A percentile compares a stretch with the other conserved stretches of the same genome.
Conservation (phyloP, 2,888 invertebrate genomes). For the Temnothorax ravouxi region DNA sequence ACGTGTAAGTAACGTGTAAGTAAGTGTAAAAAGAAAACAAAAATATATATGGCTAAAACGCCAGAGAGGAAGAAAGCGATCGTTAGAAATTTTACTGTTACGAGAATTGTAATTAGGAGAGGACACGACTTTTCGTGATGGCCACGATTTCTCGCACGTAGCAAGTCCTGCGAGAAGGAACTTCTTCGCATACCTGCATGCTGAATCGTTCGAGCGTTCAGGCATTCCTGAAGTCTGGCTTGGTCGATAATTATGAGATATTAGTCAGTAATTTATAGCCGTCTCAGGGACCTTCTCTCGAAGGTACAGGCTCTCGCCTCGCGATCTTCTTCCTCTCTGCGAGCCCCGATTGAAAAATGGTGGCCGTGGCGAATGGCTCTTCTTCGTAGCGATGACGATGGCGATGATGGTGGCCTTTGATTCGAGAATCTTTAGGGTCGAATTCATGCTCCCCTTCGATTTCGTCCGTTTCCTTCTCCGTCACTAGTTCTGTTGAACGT, state of each 20-base stretch:
- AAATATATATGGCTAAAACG: neutral
- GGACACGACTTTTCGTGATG: conserved; percentile 33
- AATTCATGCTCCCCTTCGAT: conserved; percentile 55
- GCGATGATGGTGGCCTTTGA: conserved; percentile 51
- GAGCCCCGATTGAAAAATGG: conserved; percentile 61
- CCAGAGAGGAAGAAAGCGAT: neutral
- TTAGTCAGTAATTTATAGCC: conserved; percentile 84
- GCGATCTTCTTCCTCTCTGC: conserved; percentile 49
- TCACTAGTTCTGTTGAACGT: conserved; percentile 21
- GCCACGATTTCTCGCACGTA: conserved; percentile 26
- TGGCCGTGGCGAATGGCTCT: conserved; percentile 62
- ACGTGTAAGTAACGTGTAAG: neutral
- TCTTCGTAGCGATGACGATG: conserved; percentile 42
- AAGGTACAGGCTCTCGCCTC: conserved; percentile 62
- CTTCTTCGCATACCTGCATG: conserved; percentile 78
- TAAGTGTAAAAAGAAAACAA: neutral
- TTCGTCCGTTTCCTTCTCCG: neutral
- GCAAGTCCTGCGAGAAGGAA: conserved; percentile 28
- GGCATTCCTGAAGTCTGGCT: conserved; percentile 79
- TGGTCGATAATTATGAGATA: conserved; percentile 84
- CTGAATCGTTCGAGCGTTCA: conserved; percentile 74
- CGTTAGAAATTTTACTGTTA: neutral
- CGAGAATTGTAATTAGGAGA: conserved; percentile 25
- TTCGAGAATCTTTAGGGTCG: conserved; percentile 68
- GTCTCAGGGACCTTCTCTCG: conserved; percentile 77